A percentile compares a stretch with the other conserved stretches of the same genome.
Conservation (phyloP, 2,797 vertebrate genomes). For the Carcharodon carcharias region DNA sequence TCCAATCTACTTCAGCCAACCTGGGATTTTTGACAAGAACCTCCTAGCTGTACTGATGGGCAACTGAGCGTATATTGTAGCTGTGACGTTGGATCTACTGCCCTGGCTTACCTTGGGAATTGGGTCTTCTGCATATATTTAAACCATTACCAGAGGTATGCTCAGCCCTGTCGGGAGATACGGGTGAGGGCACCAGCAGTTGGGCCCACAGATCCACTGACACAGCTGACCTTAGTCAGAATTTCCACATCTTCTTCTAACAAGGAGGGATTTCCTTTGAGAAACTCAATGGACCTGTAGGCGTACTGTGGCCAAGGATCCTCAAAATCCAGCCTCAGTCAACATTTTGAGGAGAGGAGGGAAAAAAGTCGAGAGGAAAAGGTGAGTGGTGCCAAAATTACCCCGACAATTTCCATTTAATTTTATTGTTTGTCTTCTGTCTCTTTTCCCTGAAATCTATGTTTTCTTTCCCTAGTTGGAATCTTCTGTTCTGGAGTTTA, state of each 20-base stretch:
- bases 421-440: neutral
- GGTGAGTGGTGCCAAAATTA: neutral
- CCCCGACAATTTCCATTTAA: neutral
- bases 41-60: neutral
- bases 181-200: neutral
- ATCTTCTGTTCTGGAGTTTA: no score
- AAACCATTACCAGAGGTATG: neutral
- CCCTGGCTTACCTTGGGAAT: neutral
- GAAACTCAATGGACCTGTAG: neutral
- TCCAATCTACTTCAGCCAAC: no score
- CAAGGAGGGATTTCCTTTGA: neutral
- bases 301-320: neutral
- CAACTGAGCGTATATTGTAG: neutral
- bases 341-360: neutral
- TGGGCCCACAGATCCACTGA: neutral
- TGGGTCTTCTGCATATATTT: neutral
- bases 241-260: neutral
- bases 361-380: neutral
- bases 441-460: neutral
- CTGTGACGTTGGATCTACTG: neutral
- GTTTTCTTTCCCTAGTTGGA: no score
- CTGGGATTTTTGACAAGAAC: neutral
- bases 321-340: neutral
- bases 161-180: no score
- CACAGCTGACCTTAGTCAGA: neutral